Evolutionary conservation across 2,888 invertebrate species (phyloP), one percentile per base, ranked within the genome.

Genomic region (Ametastegia equiseti): DNA sequence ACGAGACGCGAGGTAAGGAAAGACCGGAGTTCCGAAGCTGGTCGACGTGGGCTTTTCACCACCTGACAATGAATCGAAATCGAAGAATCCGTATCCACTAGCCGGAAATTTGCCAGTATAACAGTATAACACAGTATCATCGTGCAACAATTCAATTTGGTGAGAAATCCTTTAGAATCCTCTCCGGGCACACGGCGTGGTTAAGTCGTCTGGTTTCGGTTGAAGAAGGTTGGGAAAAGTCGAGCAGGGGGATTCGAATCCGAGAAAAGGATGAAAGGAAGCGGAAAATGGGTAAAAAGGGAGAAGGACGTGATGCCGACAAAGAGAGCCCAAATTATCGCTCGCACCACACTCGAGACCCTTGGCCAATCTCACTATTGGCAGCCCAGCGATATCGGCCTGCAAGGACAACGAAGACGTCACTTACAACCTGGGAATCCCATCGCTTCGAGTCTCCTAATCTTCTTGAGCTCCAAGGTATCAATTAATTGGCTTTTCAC

Each of bases 141-240:
- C 42, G 63, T 27, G 45, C 63, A 78, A 78, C 78, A 78, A 78
- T 78, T 78, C 60, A 78, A 78, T 69, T 75, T 50, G 36, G 30
- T 63, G 71, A 54, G 63, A 80, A 81, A 81, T 30, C 73, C 60
- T 69, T 81, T 42, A 19, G 71, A 82, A 65, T 57, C 13, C 19
- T 42, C 23, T 1, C 30, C 39, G 13, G 30, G 27, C 36, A 11
- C 45, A n/a, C 54, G 39, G 45, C 36, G 67, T 60, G 5, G 71
- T 45, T 13, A n/a, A 15, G 6, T 27, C 13, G 36, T 67, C n/a
- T 23, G 39, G 39, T n/a, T 36, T 19, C 15, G 45, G 42, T 45
- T n/a, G 45, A 71, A 71, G 75, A 36, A 19, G 50, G 23, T 30
- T 19, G 33, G 39, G 67, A 19, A 19, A 39, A 39, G 67, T 39